Evolutionary conservation across 1,140 invertebrate species (phyloP), one percentile per base, ranked within the genome.

Genomic region (Drosophila nigromelanica): DNA sequence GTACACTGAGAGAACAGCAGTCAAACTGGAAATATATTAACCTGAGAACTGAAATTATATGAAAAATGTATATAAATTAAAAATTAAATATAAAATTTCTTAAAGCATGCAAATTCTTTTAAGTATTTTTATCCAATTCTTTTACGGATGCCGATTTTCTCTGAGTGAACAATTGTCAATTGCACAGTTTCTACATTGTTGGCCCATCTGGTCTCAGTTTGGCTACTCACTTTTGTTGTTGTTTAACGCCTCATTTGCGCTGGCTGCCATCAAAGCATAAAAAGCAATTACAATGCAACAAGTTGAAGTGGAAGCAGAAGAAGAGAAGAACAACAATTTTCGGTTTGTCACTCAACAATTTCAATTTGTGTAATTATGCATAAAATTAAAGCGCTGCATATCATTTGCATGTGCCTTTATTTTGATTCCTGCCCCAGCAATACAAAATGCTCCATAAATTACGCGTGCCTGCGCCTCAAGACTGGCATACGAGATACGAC

Each of bases 351-450:
- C 83, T 80, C 83, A 72, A 69, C 81, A 82, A 90, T 90, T 90
- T 90, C 81, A 86, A 90, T 86, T 90, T 81, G 82, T 69, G 78
- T 85, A 90, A 90, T 90, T 90, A 80, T 90, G 86, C 86, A 68
- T 90, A 90, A 90, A 90, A 90, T 90, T 90, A 90, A 90, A 90
- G 81, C 85, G 85, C 55, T 89, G 79, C 85, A 89, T 89, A 75
- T 89, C 80, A 89, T 89, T 89, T 89, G 70, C 70, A 68, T 66
- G 70, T 56, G 51, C 59, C 75, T 86, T 80, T 71, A 78, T 80
- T 81, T 81, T 74, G 60, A 76, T 72, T 51, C 69, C 37, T 27
- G 40, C 11, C 21, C 40, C 55, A 43, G 55, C 45, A 15, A 27
- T 69, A 86, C 78, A 78, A 82, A 87, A 87, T 83, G 83, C 83